Conservation (phyloP, 1,140 invertebrate species). For the Zaprionus inermis region DNA sequence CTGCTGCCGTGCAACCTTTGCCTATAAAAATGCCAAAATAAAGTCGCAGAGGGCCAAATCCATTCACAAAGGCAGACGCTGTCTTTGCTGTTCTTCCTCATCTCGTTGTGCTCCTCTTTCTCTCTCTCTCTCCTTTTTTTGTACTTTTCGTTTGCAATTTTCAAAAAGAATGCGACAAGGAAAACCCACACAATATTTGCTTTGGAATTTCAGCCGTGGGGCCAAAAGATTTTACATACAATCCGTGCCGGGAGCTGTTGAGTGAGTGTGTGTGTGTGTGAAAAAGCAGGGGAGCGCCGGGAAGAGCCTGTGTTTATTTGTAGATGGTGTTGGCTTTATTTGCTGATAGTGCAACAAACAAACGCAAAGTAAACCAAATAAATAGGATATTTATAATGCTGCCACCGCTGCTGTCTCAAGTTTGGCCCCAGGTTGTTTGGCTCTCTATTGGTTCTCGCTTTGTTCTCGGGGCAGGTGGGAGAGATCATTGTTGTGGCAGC, state of each 20-base stretch:
- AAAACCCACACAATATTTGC: conserved; percentile 44
- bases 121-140: neutral
- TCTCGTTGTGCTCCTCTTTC: neutral
- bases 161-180: conserved; percentile 35
- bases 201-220: conserved; percentile 31
- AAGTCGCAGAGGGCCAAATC: conserved; percentile 40
- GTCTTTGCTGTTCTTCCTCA: neutral
- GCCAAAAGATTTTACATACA: conserved; percentile 36
- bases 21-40: conserved; percentile 49
- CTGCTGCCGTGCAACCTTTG: conserved; percentile 12
- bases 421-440: conserved; percentile 33
- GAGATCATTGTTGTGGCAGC: conserved; percentile 9
- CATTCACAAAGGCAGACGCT: conserved; percentile 24
- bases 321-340: conserved; percentile 44
- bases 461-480: neutral
- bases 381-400: conserved; percentile 30
- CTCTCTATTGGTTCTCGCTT: conserved; percentile 41
- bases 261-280: conserved; percentile 2
- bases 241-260: conserved; percentile 12
- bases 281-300: neutral
- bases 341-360: conserved; percentile 55
- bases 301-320: conserved; percentile 25
- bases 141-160: conserved; percentile 28
- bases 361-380: conserved; percentile 32
- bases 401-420: conserved; percentile 20